Evolutionary conservation across 1,140 invertebrate species (phyloP).

Genomic region (Dreissena polymorpha): DNA sequence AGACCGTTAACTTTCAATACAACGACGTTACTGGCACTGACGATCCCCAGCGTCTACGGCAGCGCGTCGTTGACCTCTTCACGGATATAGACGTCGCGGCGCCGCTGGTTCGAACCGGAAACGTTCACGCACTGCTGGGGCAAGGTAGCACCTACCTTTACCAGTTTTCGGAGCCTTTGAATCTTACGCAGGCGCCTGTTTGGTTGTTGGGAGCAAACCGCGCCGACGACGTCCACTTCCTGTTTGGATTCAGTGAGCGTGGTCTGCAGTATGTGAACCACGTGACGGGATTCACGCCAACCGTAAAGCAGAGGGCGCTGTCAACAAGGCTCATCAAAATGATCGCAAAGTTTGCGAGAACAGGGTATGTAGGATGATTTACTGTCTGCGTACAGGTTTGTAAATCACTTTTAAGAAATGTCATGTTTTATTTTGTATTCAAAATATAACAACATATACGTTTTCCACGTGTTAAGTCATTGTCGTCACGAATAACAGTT

Average conservation of each 20-base stretch:
- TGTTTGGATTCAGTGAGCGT: conserved; percentile 44
- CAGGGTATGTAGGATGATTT: conserved; percentile 25
- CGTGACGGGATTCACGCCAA: conserved; percentile 26
- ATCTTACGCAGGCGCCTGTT: conserved; percentile 5
- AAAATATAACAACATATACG: too few species aligned
- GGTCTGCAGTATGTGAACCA: conserved; percentile 1
- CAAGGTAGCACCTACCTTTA: conserved; percentile 33
- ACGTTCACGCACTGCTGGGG: conserved; percentile 3
- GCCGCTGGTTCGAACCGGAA: conserved; percentile 33
- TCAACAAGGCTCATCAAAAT: background rate
- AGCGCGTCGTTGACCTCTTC: conserved; percentile 35
- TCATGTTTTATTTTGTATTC: too few species aligned
- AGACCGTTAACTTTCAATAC: conserved; percentile 33
- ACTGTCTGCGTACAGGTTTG: background rate
- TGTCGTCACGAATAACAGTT: too few species aligned
- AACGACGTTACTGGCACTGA: conserved; percentile 12
- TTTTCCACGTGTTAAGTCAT: too few species aligned
- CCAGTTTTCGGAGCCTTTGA: conserved; percentile 22
- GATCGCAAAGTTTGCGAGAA: conserved; percentile 28
- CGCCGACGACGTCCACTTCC: conserved; percentile 32
- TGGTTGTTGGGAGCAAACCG: conserved; percentile 44
- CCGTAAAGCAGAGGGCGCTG: conserved; percentile 15
- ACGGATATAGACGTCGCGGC: conserved; percentile 39
- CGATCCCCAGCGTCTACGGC: conserved; percentile 5
- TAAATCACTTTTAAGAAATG: too few species aligned